Conservation (phyloP, 2,797 vertebrate species). For the Onychomys torridus region DNA sequence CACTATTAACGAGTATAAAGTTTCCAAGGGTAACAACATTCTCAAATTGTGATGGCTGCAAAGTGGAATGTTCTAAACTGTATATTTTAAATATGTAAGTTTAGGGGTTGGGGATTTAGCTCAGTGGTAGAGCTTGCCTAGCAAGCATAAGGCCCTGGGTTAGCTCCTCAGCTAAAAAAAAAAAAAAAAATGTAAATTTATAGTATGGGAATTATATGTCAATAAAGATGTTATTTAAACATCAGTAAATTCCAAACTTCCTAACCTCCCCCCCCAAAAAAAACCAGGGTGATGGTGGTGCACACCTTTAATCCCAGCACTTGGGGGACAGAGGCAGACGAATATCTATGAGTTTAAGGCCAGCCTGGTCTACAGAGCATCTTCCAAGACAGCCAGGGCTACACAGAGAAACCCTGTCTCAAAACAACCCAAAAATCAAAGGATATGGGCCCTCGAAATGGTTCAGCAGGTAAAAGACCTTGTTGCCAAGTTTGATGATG, state of each 20-base stretch:
- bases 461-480: too few relatives aligned
- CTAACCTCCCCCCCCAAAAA: neutral
- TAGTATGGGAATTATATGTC: neutral
- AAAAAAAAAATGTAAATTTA: slow-evolving; percentile 18
- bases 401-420: neutral
- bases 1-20: neutral
- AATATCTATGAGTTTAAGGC: neutral
- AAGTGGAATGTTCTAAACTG: neutral
- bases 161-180: too few relatives aligned
- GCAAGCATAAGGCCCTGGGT: too few relatives aligned
- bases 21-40: slow-evolving; percentile 29
- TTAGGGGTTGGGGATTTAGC: too few relatives aligned
- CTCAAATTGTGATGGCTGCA: slow-evolving; percentile 5
- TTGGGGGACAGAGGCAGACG: neutral
- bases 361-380: neutral
- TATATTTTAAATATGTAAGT: neutral
- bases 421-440: neutral
- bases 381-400: neutral
- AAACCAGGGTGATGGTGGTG: neutral
- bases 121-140: too few relatives aligned
- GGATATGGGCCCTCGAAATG: neutral
- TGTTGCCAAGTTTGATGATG: too few relatives aligned
- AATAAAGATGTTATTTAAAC: slow-evolving; percentile 49
- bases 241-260: slow-evolving; percentile 27
- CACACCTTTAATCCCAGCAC: neutral